Evolutionary conservation across 2,888 invertebrate genomes (phyloP), one percentile per base, ranked within the genome.

Genomic region (Pogonocherus hispidulus): DNA sequence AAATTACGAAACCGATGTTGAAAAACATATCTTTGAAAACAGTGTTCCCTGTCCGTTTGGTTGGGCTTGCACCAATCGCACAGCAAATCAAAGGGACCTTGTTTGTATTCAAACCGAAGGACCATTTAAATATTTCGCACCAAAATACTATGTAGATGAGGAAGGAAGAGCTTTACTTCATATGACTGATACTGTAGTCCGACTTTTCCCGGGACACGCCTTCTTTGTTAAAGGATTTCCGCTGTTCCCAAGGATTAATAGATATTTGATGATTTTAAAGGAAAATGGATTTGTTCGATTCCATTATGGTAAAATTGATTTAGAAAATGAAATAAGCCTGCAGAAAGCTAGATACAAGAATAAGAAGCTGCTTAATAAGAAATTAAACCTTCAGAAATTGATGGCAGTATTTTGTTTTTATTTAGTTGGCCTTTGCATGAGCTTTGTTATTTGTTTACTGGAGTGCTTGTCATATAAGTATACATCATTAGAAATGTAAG

Each of bases 191-290:
- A 14, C 14, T 5, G n/a, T 14, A 6, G n/a, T 41, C 1, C 41
- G 41, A 5, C n/a, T 16, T 41, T n/a, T 41, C 14, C n/a, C 14
- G 6, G 41, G 3, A n/a, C 41, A 41, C 14, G n/a, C n/a, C 2
- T 41, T 41, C n/a, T 41, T 41, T 16, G 41, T 41, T n/a, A 41
- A 41, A 41, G 41, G 41, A n/a, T 41, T 14, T 16, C 41, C 41
- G 5, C 41, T 41, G n/a, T 41, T 41, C n/a, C 3, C 16, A 16
- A 41, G 14, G n/a, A 14, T 41, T 14, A 14, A 41, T 1, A n/a
- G 14, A 5, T 9, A n/a, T 6, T 41, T 41, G 41, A n/a, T n/a
- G 41, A 16, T 41, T 5, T 16, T 41, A 41, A 41, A 41, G n/a
- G 41, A 41, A 16, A 41, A 14, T 6, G 41, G 41, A 14, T 14